phyloP scores from a whole-genome alignment of 2,888 invertebrate genomes.

The Lordiphosa fenestrarum region DNA sequence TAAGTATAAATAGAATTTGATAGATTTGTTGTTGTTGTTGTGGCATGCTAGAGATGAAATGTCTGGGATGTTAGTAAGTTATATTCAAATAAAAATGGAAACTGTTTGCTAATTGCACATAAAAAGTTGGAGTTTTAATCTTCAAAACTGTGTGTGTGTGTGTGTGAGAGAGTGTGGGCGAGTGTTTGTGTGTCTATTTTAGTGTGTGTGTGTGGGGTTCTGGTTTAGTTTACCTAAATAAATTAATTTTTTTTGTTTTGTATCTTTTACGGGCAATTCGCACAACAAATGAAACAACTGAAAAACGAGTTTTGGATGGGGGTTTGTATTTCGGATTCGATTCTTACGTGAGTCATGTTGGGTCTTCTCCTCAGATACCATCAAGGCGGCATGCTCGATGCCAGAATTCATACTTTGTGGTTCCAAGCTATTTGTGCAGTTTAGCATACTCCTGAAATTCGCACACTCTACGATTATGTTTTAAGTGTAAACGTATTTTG shows the following conservation, averaged over 20 bases:
- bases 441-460: conserved; percentile 94
- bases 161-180: conserved; percentile 25
- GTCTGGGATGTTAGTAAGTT: conserved; percentile 2
- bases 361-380: conserved; percentile 89
- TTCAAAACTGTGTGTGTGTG: conserved; percentile 10
- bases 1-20: conserved; percentile 16
- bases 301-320: conserved; percentile 20
- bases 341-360: conserved; percentile 91
- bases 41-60: too few species aligned
- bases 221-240: conserved; percentile 28
- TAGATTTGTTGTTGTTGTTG: too few species aligned
- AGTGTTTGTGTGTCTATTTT: conserved; percentile 14
- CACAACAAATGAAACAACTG: conserved; percentile 60
- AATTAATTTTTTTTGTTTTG: conserved; percentile 25
- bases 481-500: conserved; percentile 80
- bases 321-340: conserved; percentile 40
- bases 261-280: conserved; percentile 60
- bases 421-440: conserved; percentile 96
- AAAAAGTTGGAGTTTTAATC: conserved; percentile 20
- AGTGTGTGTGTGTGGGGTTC: conserved; percentile 6
- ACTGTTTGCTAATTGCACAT: conserved; percentile 13
- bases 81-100: conserved; percentile 11
- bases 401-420: conserved; percentile 90
- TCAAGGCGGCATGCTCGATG: conserved; percentile 88
- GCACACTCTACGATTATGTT: conserved; percentile 82